These are phyloP conservation scores for Kryptopterus vitreolus DNA, from an alignment of 2,797 vertebrate species.

Conservation along the genomic window DNA sequence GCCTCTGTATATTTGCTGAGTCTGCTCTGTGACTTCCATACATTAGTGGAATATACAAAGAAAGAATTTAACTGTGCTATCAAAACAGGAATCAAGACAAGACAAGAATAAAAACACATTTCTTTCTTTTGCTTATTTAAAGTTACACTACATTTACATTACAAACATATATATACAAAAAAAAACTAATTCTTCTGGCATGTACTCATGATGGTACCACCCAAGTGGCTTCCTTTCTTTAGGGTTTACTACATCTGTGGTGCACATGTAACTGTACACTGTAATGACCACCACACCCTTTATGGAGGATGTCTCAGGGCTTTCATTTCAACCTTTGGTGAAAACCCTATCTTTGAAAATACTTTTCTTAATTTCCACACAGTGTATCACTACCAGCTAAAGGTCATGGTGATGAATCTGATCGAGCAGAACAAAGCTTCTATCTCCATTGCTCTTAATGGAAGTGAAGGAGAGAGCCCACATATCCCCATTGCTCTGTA, in stretches of 20 bases:
- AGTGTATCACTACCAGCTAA: conserved; percentile 86
- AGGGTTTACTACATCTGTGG: background rate
- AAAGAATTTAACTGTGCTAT: too few species aligned
- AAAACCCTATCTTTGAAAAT: background rate
- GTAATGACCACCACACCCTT: background rate
- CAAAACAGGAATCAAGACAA: too few species aligned
- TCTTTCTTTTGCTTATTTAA: background rate
- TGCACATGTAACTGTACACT: background rate
- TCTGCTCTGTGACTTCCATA: too few species aligned
- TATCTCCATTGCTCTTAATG: conserved; percentile 72
- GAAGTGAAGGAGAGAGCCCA: conserved; percentile 68
- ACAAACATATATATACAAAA: background rate
- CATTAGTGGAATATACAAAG: too few species aligned
- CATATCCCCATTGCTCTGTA: conserved; percentile 71
- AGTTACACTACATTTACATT: background rate
- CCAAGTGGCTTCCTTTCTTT: background rate
- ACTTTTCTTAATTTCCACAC: conserved; percentile 10
- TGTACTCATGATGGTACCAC: background rate
- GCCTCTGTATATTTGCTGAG: too few species aligned
- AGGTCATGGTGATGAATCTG: conserved; percentile 76
- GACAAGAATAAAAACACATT: too few species aligned
- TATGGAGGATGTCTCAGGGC: background rate
- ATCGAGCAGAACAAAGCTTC: conserved; percentile 63
- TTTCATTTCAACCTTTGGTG: background rate
- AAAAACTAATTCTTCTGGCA: too few species aligned